Percentiles rank a stretch among this genome's conserved stretches.
Conservation (phyloP, 2,888 invertebrate species). For the Antheraea assamensis region DNA sequence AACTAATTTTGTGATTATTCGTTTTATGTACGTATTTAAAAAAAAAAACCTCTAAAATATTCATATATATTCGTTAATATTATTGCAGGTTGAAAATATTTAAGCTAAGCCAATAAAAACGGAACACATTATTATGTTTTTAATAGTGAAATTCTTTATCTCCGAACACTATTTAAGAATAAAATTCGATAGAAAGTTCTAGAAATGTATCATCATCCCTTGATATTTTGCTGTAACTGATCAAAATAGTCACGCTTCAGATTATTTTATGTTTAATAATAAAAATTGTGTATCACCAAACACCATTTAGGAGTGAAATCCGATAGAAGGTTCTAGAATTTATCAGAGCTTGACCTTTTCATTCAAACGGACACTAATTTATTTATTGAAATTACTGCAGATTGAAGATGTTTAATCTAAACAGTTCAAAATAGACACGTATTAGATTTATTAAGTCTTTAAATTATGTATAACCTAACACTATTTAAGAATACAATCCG, state of each 20-base stretch:
- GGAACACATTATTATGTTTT: not conserved
- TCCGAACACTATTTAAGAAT: not conserved
- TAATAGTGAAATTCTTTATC: not conserved
- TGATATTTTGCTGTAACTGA: not conserved
- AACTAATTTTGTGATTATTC: not conserved
- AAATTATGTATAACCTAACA: not conserved
- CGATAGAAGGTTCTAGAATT: not conserved
- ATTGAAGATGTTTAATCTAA: no score
- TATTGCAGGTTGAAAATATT: no score
- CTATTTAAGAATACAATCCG: not conserved
- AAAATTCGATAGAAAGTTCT: not conserved
- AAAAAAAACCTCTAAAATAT: no score
- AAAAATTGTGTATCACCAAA: not conserved
- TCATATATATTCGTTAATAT: no score
- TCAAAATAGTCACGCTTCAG: no score
- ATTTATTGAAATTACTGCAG: not conserved
- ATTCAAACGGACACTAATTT: not conserved
- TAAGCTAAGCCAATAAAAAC: no score
- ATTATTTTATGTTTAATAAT: not conserved
- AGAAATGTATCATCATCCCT: not conserved
- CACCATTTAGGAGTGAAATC: not conserved
- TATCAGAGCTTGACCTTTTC: not conserved
- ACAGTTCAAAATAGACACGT: not conserved
- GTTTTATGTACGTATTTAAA: not conserved
- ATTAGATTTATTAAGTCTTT: conserved; percentile 2